Percentiles rank a stretch among this genome's conserved stretches.
phyloP scores from a whole-genome alignment of 2,113 vertebrate genomes.

The Chiloscyllium plagiosum region DNA sequence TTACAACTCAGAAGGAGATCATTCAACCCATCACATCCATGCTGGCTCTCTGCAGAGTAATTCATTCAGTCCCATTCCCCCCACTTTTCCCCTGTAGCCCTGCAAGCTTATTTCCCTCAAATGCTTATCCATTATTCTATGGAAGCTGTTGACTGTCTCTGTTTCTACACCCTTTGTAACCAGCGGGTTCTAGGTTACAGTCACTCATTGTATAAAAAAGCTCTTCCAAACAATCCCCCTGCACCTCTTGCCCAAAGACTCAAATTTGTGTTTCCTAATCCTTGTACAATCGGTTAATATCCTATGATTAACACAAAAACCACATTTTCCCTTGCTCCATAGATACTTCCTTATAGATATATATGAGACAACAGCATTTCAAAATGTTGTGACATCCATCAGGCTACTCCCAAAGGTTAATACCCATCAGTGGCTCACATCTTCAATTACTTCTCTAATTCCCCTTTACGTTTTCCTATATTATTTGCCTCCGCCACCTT shows the following conservation, averaged over 20 bases:
- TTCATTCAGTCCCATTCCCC: not conserved
- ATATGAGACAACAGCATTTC: not conserved
- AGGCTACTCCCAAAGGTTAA: not conserved
- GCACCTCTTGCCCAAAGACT: not conserved
- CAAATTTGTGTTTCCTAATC: not conserved
- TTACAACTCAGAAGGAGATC: too few relatives aligned
- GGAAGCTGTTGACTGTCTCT: not conserved
- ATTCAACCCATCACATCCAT: too few relatives aligned
- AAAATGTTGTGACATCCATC: not conserved
- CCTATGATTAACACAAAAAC: not conserved
- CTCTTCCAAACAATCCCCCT: not conserved
- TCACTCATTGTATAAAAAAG: too few relatives aligned
- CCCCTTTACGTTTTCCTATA: not conserved
- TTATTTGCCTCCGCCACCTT: not conserved
- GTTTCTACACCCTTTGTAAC: not conserved
- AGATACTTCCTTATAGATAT: not conserved
- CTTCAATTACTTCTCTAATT: not conserved
- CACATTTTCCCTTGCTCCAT: not conserved
- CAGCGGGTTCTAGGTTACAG: too few relatives aligned
- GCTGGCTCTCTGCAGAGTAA: not conserved
- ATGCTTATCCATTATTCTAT: not conserved
- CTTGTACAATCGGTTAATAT: not conserved
- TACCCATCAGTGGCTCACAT: not conserved
- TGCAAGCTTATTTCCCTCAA: not conserved
- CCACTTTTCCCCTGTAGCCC: not conserved